A percentile compares a stretch with the other conserved stretches of the same genome.
Conservation (phyloP, 92 coral and sea anemone genomes). For the Zoanthus solanderi region DNA sequence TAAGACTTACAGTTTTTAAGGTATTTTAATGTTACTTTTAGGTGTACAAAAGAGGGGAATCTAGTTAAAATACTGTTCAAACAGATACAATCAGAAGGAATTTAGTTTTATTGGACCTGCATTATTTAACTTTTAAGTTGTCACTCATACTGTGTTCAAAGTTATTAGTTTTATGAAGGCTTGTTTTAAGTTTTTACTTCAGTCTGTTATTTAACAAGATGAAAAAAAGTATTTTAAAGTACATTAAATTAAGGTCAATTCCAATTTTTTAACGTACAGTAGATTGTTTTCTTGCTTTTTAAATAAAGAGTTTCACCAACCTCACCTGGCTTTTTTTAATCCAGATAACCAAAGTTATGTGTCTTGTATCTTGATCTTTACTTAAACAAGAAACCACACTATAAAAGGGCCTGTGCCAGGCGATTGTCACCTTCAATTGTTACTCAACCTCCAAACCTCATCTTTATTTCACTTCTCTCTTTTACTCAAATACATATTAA, state of each 20-base stretch:
- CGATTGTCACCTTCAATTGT: too few relatives aligned
- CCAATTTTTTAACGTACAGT: background rate
- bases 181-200: background rate
- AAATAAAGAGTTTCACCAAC: slow-evolving; percentile 28
- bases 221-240: background rate
- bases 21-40: background rate
- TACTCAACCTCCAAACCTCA: too few relatives aligned
- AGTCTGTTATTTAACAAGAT: background rate
- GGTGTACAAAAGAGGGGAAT: background rate
- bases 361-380: background rate
- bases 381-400: too few relatives aligned
- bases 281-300: background rate
- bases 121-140: too few relatives aligned
- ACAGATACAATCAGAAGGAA: background rate
- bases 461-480: too few relatives aligned
- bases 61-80: background rate
- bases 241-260: too few relatives aligned
- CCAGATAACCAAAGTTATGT: background rate
- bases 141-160: background rate
- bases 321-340: slow-evolving; percentile 20
- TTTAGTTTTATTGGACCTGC: background rate
- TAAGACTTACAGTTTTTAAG: background rate
- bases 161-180: background rate
- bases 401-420: too few relatives aligned
- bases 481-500: too few relatives aligned